A percentile compares a stretch with the other conserved stretches of the same genome.
Conservation (phyloP, 2,113 vertebrate species). For the Pongo pygmaeus region DNA sequence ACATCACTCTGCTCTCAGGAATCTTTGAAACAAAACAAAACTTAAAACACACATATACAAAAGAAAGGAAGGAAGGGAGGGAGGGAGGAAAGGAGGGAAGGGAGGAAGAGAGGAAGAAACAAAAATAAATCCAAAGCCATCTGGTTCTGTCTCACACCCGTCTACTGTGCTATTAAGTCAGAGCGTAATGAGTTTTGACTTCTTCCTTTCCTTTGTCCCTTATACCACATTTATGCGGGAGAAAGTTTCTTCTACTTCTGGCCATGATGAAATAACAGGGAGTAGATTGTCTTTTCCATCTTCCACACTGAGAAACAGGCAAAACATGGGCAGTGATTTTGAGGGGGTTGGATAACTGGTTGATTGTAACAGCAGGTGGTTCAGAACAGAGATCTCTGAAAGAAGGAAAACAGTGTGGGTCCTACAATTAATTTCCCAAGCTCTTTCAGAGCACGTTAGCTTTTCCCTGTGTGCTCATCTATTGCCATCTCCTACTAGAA, state of each 20-base stretch:
- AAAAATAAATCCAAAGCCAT: background rate
- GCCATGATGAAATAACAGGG: background rate
- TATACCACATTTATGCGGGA: background rate
- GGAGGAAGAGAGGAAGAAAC: background rate
- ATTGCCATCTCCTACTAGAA: background rate
- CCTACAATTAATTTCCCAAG: background rate
- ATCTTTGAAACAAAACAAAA: slow-evolving; percentile 20
- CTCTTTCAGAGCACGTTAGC: background rate
- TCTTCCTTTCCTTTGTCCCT: background rate
- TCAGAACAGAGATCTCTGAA: background rate
- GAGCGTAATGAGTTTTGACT: background rate
- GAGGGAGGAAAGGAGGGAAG: background rate
- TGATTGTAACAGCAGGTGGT: background rate
- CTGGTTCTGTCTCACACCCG: background rate
- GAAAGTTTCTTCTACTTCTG: background rate
- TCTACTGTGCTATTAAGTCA: background rate
- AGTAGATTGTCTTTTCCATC: background rate
- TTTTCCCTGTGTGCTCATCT: background rate
- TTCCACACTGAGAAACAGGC: background rate
- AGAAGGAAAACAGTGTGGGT: background rate
- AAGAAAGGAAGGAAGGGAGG: background rate
- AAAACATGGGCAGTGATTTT: background rate
- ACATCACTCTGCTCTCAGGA: background rate
- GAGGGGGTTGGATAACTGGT: background rate
- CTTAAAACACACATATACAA: background rate